phyloP scores from a whole-genome alignment of 2,797 vertebrate species.

The Rhinoraja longicauda region DNA sequence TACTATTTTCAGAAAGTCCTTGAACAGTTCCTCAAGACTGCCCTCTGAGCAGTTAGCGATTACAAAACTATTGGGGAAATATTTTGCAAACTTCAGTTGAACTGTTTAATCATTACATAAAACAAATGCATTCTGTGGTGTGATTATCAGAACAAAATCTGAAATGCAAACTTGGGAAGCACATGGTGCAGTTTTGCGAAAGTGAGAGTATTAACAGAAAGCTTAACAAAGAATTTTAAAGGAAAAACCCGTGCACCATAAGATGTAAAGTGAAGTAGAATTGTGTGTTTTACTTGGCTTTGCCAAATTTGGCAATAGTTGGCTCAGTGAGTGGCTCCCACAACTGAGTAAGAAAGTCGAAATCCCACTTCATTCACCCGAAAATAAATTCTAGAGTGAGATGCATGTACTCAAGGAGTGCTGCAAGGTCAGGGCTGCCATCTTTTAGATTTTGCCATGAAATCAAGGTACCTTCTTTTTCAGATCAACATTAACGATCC shows the following conservation, averaged over 20 bases:
- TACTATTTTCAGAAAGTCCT: neutral
- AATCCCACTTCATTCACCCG: neutral
- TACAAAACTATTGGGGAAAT: neutral
- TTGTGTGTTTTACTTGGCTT: neutral
- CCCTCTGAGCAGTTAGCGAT: neutral
- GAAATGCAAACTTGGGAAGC: neutral
- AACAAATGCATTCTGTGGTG: neutral
- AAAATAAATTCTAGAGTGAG: neutral
- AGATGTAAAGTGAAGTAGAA: neutral
- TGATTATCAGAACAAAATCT: neutral
- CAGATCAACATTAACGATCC: neutral
- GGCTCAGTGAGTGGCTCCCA: neutral
- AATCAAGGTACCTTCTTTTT: neutral
- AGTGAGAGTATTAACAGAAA: neutral
- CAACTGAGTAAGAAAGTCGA: neutral
- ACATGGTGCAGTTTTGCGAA: neutral
- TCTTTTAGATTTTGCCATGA: neutral
- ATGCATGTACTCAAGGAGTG: neutral
- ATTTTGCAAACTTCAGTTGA: neutral
- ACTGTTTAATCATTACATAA: slow-evolving; percentile 22
- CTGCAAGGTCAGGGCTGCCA: neutral
- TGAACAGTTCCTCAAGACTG: neutral
- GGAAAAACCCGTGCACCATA: neutral
- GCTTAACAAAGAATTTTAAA: neutral
- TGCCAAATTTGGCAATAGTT: neutral